phyloP scores from a whole-genome alignment of 1,140 invertebrate genomes.

The Campoletis sonorensis region DNA sequence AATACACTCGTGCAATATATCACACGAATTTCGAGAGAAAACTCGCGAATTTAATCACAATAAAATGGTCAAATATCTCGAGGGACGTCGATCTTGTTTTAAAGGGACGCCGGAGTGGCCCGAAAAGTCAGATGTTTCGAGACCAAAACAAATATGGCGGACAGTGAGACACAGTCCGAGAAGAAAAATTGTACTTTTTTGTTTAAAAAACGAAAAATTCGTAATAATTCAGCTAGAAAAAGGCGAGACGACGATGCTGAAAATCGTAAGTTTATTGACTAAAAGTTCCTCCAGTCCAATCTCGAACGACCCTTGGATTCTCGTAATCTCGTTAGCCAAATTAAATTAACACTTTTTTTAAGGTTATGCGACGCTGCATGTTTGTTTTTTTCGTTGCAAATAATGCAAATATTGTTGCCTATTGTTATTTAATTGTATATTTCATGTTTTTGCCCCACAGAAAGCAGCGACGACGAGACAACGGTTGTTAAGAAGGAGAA shows the following conservation, averaged over 20 bases:
- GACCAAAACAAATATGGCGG: slow-evolving; percentile 65
- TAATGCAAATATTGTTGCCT: slow-evolving; percentile 43
- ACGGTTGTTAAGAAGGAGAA: slow-evolving; percentile 77
- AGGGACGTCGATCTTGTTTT: background rate
- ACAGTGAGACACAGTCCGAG: slow-evolving; percentile 51
- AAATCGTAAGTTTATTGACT: slow-evolving; percentile 55
- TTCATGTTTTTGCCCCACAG: slow-evolving; percentile 57
- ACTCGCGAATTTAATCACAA: background rate
- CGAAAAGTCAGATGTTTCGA: slow-evolving; percentile 43
- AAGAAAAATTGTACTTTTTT: slow-evolving; percentile 68
- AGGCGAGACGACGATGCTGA: slow-evolving; percentile 61
- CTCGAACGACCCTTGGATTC: slow-evolving; percentile 53
- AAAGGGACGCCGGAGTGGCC: slow-evolving; percentile 31
- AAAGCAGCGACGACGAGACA: slow-evolving; percentile 74
- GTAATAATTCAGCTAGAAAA: slow-evolving; percentile 69
- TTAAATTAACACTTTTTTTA: slow-evolving; percentile 41
- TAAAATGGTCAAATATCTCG: background rate
- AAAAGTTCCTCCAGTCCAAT: slow-evolving; percentile 6
- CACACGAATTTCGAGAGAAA: background rate
- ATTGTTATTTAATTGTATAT: slow-evolving; percentile 43
- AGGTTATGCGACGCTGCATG: slow-evolving; percentile 51
- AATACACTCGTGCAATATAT: background rate
- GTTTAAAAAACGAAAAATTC: slow-evolving; percentile 75
- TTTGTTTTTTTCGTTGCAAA: slow-evolving; percentile 12
- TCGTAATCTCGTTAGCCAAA: slow-evolving; percentile 58